phyloP scores from a whole-genome alignment of 92 coral and sea anemone genomes.

The Galaxea fascicularis region DNA sequence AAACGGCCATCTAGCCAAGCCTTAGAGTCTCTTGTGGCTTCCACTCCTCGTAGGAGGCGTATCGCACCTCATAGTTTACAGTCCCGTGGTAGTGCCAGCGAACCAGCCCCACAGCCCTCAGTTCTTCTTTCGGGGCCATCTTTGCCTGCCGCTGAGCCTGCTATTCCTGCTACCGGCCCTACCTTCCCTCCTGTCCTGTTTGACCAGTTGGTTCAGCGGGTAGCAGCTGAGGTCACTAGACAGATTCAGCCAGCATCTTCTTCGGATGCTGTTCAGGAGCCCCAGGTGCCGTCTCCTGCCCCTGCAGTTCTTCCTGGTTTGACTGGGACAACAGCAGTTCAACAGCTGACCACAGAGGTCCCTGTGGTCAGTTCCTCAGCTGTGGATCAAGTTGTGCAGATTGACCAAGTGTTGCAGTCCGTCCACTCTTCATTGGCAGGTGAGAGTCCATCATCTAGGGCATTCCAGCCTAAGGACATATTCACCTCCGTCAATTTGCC shows the following conservation, averaged over 20 bases:
- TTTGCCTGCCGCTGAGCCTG: neutral
- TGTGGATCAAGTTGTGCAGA: neutral
- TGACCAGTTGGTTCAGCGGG: conserved; percentile 10
- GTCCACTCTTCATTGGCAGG: conserved; percentile 49
- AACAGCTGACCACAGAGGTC: conserved; percentile 6
- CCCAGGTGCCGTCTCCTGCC: conserved; percentile 19
- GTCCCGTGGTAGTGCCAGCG: neutral
- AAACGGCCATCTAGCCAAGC: conserved; percentile 36
- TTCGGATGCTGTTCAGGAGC: conserved; percentile 3
- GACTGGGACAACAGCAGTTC: too few species aligned
- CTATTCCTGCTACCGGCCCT: conserved; percentile 2
- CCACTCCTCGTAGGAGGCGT: neutral
- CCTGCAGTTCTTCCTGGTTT: neutral
- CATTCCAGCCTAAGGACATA: conserved; percentile 31
- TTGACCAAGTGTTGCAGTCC: conserved; percentile 22
- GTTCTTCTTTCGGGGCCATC: conserved; percentile 17
- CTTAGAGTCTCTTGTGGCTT: conserved; percentile 14
- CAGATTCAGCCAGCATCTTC: conserved; percentile 32
- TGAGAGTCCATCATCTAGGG: conserved; percentile 23
- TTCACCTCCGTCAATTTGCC: conserved; percentile 45
- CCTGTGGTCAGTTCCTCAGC: conserved; percentile 27
- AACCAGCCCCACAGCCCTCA: conserved; percentile 12
- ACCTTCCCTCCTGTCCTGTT: conserved; percentile 9
- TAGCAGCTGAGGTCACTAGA: conserved; percentile 20
- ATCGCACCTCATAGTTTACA: conserved; percentile 13